Percentiles rank a stretch among this genome's conserved stretches.
Conservation (phyloP, 2,888 invertebrate species). For the Onchidella celtica region DNA sequence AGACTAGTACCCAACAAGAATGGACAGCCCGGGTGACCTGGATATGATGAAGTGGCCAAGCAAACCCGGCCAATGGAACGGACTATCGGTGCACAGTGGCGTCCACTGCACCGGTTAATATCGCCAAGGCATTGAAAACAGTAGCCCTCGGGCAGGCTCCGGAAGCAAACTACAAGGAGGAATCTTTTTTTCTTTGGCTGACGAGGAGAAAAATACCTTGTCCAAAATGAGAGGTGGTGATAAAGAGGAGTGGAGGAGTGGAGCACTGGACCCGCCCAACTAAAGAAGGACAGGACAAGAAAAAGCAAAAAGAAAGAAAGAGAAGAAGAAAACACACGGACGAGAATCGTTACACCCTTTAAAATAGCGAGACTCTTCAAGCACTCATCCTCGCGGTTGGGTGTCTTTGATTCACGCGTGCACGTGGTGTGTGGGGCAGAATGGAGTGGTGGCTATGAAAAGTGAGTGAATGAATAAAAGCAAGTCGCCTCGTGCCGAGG, state of each 20-base stretch:
- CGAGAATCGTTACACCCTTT: constrained; percentile 14
- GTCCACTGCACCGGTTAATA: constrained; percentile 8
- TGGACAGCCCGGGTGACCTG: constrained; percentile 22
- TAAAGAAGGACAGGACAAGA: neutral
- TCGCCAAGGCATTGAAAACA: neutral
- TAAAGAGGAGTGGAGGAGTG: neutral
- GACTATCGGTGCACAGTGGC: constrained; percentile 28
- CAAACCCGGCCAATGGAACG: too few relatives aligned
- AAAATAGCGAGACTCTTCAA: constrained; percentile 4
- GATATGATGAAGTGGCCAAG: constrained; percentile 46
- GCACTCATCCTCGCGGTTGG: neutral
- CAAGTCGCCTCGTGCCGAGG: constrained; percentile 13
- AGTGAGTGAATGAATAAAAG: constrained; percentile 31
- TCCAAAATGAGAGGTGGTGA: neutral
- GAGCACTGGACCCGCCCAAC: constrained; percentile 26
- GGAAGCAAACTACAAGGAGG: constrained; percentile 5
- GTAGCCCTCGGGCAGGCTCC: constrained; percentile 1
- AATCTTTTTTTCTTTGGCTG: neutral
- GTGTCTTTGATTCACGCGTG: constrained; percentile 16
- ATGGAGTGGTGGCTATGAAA: constrained; percentile 24
- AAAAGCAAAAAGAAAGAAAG: neutral
- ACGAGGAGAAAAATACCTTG: neutral
- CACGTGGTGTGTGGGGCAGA: constrained; percentile 26
- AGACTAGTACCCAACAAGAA: constrained; percentile 4
- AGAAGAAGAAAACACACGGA: neutral